Evolutionary conservation across 2,888 invertebrate species (phyloP), one percentile per base, ranked within the genome.

Genomic region (Lochmaea crataegi): DNA sequence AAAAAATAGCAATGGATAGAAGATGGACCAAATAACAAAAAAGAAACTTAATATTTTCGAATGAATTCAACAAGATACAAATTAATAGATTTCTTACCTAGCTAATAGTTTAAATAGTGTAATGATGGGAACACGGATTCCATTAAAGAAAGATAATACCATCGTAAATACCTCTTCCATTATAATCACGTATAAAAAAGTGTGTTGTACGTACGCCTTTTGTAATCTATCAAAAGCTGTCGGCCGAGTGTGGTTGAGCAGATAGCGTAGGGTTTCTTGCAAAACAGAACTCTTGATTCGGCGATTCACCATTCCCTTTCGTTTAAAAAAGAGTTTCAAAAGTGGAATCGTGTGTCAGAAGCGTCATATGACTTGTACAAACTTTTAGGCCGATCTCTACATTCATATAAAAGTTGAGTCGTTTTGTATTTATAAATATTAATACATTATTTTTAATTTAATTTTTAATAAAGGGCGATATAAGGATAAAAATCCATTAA

Each of bases 271-370:
- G 68, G 66, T 73, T 60, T 73, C 70, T 73, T 67, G 70, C 73
- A 38, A 58, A 67, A 66, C 41, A 66, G 42, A 68, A 67, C 70
- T 70, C 51, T 64, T 45, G 58, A 69, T 73, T 73, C 69, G 9
- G 6, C 60, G 16, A 38, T 60, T 60, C 38, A 60, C 38, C n/a
- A 32, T 60, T 60, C 38, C 60, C 56, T 74, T 76, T 76, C 70
- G 72, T 78, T 76, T 77, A 71, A 75, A 75, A 75, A 75, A 78
- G 77, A 76, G 77, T 77, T 77, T 73, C 75, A 76, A 76, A 79
- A 76, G 79, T 73, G 72, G 68, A 72, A 71, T 68, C 75, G 72
- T 74, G 75, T 74, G 75, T 65, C 63, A 72, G 18, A 53, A 60
- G 71, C 76, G 75, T 77, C 75, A 75, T 71, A 63, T 63, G 42